Conservation (phyloP, 2,113 vertebrate genomes). For the Arothron firmamentum region DNA sequence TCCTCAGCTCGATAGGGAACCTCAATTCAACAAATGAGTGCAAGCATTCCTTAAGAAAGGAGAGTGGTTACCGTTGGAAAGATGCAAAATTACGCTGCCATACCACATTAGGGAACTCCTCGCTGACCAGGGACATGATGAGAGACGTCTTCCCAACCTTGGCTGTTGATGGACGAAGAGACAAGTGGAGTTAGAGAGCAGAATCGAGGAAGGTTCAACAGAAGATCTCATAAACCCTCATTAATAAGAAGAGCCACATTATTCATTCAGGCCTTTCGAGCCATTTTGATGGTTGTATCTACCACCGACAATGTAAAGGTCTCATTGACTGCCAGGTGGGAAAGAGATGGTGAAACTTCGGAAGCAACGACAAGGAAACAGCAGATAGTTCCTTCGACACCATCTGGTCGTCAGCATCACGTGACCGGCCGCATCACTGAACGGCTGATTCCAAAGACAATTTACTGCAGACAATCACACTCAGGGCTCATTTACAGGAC, state of each 20-base stretch:
- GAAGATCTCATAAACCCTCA: not conserved
- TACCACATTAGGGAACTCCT: conserved; percentile 98
- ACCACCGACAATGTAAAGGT: no score
- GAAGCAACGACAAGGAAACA: no score
- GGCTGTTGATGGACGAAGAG: conserved; percentile 74
- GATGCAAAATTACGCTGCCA: not conserved
- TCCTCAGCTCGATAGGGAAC: conserved; percentile 95
- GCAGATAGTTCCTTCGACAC: not conserved
- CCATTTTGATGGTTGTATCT: no score
- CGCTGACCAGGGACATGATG: conserved; percentile 98
- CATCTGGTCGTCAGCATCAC: conserved; percentile 8
- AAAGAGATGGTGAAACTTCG: no score
- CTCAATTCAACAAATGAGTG: conserved; percentile 54
- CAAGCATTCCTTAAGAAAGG: not conserved
- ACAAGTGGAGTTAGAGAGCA: not conserved
- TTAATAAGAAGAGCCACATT: no score
- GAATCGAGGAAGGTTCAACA: not conserved
- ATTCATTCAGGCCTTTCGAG: no score
- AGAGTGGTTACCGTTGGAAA: not conserved
- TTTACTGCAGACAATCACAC: not conserved
- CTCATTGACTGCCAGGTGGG: no score
- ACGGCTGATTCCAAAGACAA: not conserved
- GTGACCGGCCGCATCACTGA: conserved; percentile 19
- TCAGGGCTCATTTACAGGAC: not conserved
- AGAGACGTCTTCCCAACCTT: conserved; percentile 98